A percentile compares a stretch with the other conserved stretches of the same genome.
phyloP scores from a whole-genome alignment of 2,888 invertebrate species.

The Rhingia campestris region DNA sequence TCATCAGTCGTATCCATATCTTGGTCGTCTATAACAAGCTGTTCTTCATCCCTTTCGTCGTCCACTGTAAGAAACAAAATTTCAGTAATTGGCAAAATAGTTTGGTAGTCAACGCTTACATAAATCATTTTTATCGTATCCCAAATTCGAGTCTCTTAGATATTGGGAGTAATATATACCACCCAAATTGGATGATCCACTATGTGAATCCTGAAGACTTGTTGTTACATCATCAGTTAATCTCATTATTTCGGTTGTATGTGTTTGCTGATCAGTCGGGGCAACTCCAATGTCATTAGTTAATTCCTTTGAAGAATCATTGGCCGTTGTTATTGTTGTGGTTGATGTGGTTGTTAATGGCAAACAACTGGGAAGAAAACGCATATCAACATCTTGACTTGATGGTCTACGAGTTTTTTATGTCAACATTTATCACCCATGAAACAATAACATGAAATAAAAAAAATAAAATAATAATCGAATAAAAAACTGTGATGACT shows the following conservation, averaged over 20 bases:
- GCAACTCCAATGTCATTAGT: conserved; percentile 49
- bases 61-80: conserved; percentile 80
- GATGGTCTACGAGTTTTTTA: conserved; percentile 54
- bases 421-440: conserved; percentile 55
- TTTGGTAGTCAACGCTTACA: conserved; percentile 76
- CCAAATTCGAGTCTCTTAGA: conserved; percentile 82
- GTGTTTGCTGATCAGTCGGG: conserved; percentile 74
- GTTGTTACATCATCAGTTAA: neutral
- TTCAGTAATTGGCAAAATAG: no score
- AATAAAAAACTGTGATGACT: neutral
- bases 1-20: conserved; percentile 80
- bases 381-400: conserved; percentile 79
- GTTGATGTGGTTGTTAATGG: conserved; percentile 71
- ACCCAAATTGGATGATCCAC: conserved; percentile 68
- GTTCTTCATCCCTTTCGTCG: conserved; percentile 85
- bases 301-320: conserved; percentile 49
- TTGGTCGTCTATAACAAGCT: conserved; percentile 80
- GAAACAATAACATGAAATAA: conserved; percentile 60
- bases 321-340: conserved; percentile 52
- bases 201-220: conserved; percentile 1
- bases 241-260: neutral
- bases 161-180: conserved; percentile 82
- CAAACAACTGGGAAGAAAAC: conserved; percentile 77
- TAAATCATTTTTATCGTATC: conserved; percentile 78
- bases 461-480: conserved; percentile 39